Evolutionary conservation across 2,888 invertebrate species (phyloP).

Genomic region (Melinaea marsaeus): DNA sequence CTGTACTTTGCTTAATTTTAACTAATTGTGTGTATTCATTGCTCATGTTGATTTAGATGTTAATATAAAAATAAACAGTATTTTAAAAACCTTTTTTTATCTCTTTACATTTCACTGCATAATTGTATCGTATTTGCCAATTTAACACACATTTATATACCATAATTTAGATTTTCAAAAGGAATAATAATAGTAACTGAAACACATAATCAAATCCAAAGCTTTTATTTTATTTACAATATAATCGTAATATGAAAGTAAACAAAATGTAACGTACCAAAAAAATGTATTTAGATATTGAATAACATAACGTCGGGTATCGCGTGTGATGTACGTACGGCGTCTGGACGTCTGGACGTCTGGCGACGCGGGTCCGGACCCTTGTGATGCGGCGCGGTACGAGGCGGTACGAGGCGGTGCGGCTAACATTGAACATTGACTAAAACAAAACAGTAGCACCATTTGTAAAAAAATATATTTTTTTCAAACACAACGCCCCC

Average conservation of each 20-base stretch:
- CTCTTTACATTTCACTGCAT: neutral
- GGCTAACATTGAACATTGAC: conserved; percentile 68
- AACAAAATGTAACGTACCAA: conserved; percentile 76
- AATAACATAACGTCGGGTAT: conserved; percentile 46
- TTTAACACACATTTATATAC: no score
- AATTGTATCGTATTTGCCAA: no score
- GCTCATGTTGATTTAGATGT: conserved; percentile 22
- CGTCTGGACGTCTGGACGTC: conserved; percentile 27
- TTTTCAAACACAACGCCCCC: conserved; percentile 50
- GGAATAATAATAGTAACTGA: conserved; percentile 14
- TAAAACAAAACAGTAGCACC: conserved; percentile 75
- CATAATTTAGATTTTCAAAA: neutral
- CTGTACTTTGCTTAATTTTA: conserved; percentile 17
- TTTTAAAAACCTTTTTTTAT: conserved; percentile 17
- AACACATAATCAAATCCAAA: conserved; percentile 62
- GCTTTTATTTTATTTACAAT: conserved; percentile 78
- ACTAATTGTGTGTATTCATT: conserved; percentile 17
- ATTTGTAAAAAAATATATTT: conserved; percentile 73
- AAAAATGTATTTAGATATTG: conserved; percentile 64
- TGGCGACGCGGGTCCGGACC: conserved; percentile 39
- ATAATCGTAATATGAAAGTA: conserved; percentile 73
- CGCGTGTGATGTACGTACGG: conserved; percentile 32
- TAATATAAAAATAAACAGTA: conserved; percentile 28
- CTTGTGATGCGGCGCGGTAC: conserved; percentile 55
- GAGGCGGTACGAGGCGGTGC: conserved; percentile 62